Percentiles rank a stretch among this genome's conserved stretches.
Evolutionary conservation across 2,888 invertebrate species (phyloP).

Genomic region (Drepanosiphum platanoidis): DNA sequence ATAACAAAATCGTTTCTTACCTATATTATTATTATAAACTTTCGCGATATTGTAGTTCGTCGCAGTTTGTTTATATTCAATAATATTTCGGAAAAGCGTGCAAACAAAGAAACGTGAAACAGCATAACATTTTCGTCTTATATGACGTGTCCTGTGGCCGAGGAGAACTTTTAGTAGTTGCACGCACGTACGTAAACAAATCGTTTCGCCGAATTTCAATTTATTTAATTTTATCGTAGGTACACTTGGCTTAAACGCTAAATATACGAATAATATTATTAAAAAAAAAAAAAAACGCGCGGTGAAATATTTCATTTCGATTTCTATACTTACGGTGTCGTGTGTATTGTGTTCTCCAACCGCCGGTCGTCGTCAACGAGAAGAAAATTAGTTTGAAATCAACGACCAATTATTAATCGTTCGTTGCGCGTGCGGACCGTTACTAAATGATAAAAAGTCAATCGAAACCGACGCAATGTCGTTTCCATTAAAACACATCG

Average conservation of each 20-base stretch:
- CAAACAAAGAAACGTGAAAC: slow-evolving; percentile 17
- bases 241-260: too few relatives aligned
- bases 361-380: too few relatives aligned
- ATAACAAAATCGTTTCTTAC: slow-evolving; percentile 7
- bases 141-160: neutral
- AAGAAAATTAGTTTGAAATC: too few relatives aligned
- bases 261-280: too few relatives aligned
- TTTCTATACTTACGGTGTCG: too few relatives aligned
- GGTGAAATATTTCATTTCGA: neutral
- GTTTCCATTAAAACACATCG: too few relatives aligned
- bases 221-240: neutral
- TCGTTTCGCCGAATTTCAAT: neutral
- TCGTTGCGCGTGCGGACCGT: too few relatives aligned
- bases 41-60: neutral
- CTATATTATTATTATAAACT: neutral
- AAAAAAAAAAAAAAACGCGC: neutral
- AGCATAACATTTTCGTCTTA: slow-evolving; percentile 21
- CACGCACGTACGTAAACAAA: neutral
- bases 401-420: too few relatives aligned
- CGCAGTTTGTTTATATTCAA: neutral
- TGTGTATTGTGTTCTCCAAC: too few relatives aligned
- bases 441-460: too few relatives aligned
- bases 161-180: neutral
- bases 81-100: slow-evolving; percentile 9
- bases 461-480: too few relatives aligned